Evolutionary conservation across 92 coral and sea anemone species (phyloP), one percentile per base, ranked within the genome.

Genomic region (Palythoa grandiflora): DNA sequence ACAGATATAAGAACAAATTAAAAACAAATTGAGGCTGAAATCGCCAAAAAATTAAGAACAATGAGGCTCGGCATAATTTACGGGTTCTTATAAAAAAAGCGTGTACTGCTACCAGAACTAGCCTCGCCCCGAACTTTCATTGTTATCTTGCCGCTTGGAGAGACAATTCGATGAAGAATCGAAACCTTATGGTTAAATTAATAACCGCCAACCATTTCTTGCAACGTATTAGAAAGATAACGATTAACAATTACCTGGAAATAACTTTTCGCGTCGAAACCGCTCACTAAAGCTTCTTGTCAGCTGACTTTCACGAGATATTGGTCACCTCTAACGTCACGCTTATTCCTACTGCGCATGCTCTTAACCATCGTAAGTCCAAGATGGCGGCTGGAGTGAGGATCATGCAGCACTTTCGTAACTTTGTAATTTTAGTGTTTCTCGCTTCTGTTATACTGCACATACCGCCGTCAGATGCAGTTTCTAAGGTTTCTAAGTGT

Each of bases 311-410:
- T 92, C 97, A 94, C 93, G 88, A 86, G 97, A 70, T 28, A 28
- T 52, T 40, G 38, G 2, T 35, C 52, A 48, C 52, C 11, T 28
- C 74, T 54, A 86, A 89, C 94, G 93, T 91, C 70, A 68, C 40
- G 72, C 63, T 80, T 44, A 11, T 60, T 44, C 14, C 1, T 36
- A 0, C 1, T 21, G 48, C 94, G 94, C 98, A 93, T 91, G 96
- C 86, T 85, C 87, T n/a, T 19, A 35, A 13, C 15, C 11, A 51
- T 17, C 73, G 55, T 9, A 85, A 80, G 86, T 92, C 86, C 93
- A 95, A 95, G 78, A 95, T 95, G 98, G 98, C 94, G 96, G 98
- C 80, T 52, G 83, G 37, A 61, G 74, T 77, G 93, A 68, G 38
- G 55, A 60, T 68, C 3, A 91, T 80, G 70, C 74, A 9, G 52